Base-by-base conservation (phyloP, 2,113 vertebrate species). In the Pteruthius melanotis region DNA sequence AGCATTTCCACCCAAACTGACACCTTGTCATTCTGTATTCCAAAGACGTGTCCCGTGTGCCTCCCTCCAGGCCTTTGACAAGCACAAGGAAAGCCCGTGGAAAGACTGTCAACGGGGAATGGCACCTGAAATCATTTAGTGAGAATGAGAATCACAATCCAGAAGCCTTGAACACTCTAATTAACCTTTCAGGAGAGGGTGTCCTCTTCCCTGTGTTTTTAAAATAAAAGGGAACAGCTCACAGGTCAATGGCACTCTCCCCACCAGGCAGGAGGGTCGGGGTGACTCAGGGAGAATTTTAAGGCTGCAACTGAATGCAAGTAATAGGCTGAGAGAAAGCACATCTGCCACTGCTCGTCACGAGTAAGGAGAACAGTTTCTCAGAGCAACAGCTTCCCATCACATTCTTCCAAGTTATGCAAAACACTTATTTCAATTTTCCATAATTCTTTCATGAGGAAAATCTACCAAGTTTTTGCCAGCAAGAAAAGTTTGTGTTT, bases 41-140 rank as follows among this genome's bases (percentile, higher is more conserved):
- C 59, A 42, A 45, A 57, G 22, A 13, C 0, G 0, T 9, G 11
- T 17, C 61, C n/a, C 5, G 0, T 7, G 9, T 26, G 26, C 57
- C 69, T 60, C 49, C 50, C 24, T 13, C 9, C 44, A 17, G 56
- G 13, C 42, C 28, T 64, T 54, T 11, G 13, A 56, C 31, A 47
- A 54, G 23, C 5, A 45, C 59, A 61, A 39, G 21, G 56, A 70
- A 60, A 80, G 52, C 13, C 33, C 6, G 14, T 16, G 42, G 24
- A 69, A 54, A 7, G 28, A 1, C 22, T 59, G 15, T 13, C 2
- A 3, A 15, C 3, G 2, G 37, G n/a, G 49, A 82, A 37, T 1
- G 28, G 33, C 47, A 63, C 9, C 10, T 24, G 44, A 57, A 91
- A 87, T 64, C 33, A 57, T 52, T 23, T 3, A 7, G 28, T 23